Evolutionary conservation across 2,797 vertebrate species (phyloP).

Genomic region (Clarias pachynema): DNA sequence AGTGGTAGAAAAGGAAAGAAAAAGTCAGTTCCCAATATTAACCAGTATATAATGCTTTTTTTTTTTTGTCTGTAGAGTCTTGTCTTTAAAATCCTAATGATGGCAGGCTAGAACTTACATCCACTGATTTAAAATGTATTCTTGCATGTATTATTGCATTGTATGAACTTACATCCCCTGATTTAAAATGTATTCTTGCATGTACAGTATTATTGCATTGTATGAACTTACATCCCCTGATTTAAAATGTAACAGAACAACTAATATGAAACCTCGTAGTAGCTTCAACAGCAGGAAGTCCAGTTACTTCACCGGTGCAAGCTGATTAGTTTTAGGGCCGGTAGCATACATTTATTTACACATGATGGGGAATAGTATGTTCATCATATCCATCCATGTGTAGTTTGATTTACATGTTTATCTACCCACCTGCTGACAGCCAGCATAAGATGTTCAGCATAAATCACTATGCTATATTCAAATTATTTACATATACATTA

Average conservation of each 20-base stretch:
- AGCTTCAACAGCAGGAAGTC: not conserved
- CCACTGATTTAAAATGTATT: not conserved
- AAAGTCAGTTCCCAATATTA: not conserved
- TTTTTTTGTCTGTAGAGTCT: not conserved
- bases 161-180: not conserved
- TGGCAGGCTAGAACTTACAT: not conserved
- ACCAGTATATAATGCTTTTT: too few species aligned
- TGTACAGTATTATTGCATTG: too few species aligned
- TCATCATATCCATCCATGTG: not conserved
- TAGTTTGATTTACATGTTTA: not conserved
- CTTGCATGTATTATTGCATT: too few species aligned
- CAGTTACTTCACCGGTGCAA: not conserved
- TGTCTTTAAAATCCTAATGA: too few species aligned
- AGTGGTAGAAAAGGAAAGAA: not conserved
- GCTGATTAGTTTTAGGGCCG: not conserved
- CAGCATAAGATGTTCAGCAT: not conserved
- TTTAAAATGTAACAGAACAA: not conserved
- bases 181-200: not conserved
- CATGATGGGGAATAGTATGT: not conserved
- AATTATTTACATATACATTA: not conserved
- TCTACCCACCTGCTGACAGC: not conserved
- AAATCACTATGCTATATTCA: not conserved
- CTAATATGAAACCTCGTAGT: not conserved
- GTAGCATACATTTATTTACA: too few species aligned
- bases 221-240: not conserved